Percentiles rank a stretch among this genome's conserved stretches.
Conservation (phyloP, 2,113 vertebrate genomes). For the Xenopus laevis region DNA sequence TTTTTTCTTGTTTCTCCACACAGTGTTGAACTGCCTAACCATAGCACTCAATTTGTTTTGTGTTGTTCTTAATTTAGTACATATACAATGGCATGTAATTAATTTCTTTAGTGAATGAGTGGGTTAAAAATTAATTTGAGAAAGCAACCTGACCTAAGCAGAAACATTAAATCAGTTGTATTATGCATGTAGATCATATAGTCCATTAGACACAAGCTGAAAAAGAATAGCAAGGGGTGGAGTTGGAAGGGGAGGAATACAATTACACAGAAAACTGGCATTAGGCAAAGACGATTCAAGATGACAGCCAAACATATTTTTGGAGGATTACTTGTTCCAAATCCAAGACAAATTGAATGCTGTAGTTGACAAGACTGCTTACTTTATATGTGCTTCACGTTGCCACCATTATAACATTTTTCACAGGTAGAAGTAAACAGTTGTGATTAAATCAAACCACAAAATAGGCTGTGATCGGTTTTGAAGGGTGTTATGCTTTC, state of each 20-base stretch:
- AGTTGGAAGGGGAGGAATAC: conserved; percentile 53
- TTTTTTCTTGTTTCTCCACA: too few species aligned
- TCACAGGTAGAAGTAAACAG: conserved; percentile 49
- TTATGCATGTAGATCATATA: conserved; percentile 53
- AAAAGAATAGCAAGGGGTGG: conserved; percentile 54
- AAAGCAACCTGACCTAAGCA: conserved; percentile 48
- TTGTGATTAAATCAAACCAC: conserved; percentile 31
- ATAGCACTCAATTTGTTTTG: too few species aligned
- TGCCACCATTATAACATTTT: conserved; percentile 44
- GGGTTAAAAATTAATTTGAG: conserved; percentile 31
- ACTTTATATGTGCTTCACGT: conserved; percentile 46
- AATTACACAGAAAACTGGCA: conserved; percentile 54
- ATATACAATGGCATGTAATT: too few species aligned
- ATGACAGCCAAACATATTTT: conserved; percentile 60
- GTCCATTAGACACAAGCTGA: conserved; percentile 57
- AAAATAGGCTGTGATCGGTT: conserved; percentile 38
- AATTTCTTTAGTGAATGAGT: conserved; percentile 33
- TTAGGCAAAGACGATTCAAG: conserved; percentile 53
- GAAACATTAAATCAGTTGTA: conserved; percentile 56
- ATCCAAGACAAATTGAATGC: conserved; percentile 54
- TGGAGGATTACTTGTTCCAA: conserved; percentile 54
- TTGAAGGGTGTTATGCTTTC: conserved; percentile 26
- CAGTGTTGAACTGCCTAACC: too few species aligned
- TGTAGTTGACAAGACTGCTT: conserved; percentile 53
- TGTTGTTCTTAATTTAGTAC: too few species aligned